Evolutionary conservation across 1,140 invertebrate species (phyloP), one percentile per base, ranked within the genome.

Genomic region (Brachionus angularis): DNA sequence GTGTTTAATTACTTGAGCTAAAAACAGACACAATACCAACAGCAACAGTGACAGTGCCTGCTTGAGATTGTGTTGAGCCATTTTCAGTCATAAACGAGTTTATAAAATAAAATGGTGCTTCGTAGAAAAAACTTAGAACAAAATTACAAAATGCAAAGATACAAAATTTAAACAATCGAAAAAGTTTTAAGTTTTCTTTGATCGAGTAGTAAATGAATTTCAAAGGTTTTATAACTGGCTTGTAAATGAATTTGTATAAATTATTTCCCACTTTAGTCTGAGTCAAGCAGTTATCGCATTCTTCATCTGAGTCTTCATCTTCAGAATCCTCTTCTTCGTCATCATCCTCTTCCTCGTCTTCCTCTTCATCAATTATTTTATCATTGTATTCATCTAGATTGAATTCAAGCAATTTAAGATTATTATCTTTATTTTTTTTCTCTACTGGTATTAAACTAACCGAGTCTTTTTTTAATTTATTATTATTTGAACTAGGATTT

Each of bases 91-190:
- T 70, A 16, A 31, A 70, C 27, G 46, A 50, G 21, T 50, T 50
- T 16, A 70, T 50, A 52, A 70, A 70, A 42, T 50, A 50, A 27
- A 50, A 70, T 29, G 67, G 46, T 8, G 67, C 47, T 18, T 70
- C 67, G 18, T 70, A 70, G n/a, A 70, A 70, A 50, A 70, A 50
- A 29, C 62, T 67, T 29, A 67, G 29, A 23, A 67, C 47, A 67
- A 67, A 67, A 36, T 67, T 67, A 50, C 62, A 67, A 34, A 67
- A 46, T 10, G 62, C 62, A 23, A 67, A 67, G 14, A 67, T 47
- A n/a, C 8, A 14, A 50, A 67, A 67, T 47, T 67, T 67, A 33
- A 50, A 47, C 10, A 67, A 27, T 29, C 12, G 21, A 50, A 67
- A 67, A 23, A 67, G 36, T 46, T 50, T 46, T 16, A 67, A 47